Percentiles rank a stretch among this genome's conserved stretches.
Evolutionary conservation across 2,113 vertebrate genomes (phyloP).

Genomic region (Pollimyrus isidori): DNA sequence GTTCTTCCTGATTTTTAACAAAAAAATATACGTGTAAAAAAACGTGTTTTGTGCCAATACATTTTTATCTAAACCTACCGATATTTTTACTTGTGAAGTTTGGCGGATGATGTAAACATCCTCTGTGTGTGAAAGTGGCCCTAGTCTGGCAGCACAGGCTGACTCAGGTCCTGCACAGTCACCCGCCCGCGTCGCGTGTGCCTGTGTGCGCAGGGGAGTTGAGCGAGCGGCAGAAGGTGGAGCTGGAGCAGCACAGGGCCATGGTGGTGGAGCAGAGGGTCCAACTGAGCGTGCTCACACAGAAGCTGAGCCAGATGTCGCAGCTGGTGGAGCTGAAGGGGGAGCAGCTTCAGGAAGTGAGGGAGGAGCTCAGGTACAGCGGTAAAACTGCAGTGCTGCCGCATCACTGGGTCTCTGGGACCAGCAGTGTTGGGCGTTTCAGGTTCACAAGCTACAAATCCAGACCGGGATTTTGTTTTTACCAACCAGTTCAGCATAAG

Average conservation of each 20-base stretch:
- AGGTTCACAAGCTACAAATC: too few relatives aligned
- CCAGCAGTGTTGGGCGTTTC: too few relatives aligned
- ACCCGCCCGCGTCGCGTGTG: neutral
- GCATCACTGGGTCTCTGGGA: neutral
- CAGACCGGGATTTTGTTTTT: too few relatives aligned
- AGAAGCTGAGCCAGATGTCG: slow-evolving; percentile 43
- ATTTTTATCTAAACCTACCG: neutral
- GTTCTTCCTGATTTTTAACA: neutral
- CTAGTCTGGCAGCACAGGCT: neutral
- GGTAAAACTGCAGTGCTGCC: neutral
- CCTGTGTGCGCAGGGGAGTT: slow-evolving; percentile 60
- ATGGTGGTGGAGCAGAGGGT: slow-evolving; percentile 46
- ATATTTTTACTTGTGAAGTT: neutral
- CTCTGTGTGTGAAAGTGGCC: neutral
- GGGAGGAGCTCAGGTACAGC: slow-evolving; percentile 54
- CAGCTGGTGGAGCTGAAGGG: slow-evolving; percentile 54
- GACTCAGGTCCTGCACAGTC: neutral
- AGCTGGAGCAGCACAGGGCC: slow-evolving; percentile 55
- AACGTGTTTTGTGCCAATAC: neutral
- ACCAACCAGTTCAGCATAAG: too few relatives aligned
- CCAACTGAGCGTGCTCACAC: slow-evolving; percentile 51
- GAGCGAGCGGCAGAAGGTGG: slow-evolving; percentile 62
- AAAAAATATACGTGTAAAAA: neutral
- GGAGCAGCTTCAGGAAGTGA: slow-evolving; percentile 43
- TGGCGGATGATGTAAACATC: neutral